Percentiles rank a stretch among this genome's conserved stretches.
These are phyloP conservation scores for Crocodylus rhombifer DNA, from an alignment of 2,797 vertebrate genomes.

Conservation along the genomic window DNA sequence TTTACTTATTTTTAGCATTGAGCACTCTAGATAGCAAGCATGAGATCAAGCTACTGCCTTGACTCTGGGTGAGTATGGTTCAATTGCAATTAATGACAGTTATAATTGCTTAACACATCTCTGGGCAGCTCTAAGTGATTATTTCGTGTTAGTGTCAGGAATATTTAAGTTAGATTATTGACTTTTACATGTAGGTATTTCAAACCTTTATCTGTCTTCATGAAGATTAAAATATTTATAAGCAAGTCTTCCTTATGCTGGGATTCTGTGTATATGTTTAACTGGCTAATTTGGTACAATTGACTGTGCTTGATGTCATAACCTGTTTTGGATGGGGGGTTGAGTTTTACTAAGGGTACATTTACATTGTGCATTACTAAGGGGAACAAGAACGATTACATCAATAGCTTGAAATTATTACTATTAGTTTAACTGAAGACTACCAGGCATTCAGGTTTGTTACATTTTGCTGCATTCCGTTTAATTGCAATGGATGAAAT, in stretches of 20 bases:
- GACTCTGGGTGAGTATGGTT: background rate
- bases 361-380: background rate
- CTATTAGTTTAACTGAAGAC: conserved; percentile 1
- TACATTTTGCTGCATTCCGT: background rate
- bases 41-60: background rate
- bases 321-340: background rate
- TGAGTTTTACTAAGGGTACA: background rate
- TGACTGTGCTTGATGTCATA: background rate
- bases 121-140: background rate
- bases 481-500: background rate
- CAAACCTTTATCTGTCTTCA: background rate
- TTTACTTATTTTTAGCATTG: background rate
- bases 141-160: background rate
- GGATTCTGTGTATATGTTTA: background rate
- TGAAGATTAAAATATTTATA: background rate
- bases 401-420: background rate
- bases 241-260: background rate
- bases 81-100: rapidly evolving
- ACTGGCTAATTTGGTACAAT: background rate
- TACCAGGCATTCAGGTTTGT: background rate
- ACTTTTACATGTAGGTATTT: background rate
- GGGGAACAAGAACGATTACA: background rate
- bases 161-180: background rate
- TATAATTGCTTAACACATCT: background rate
- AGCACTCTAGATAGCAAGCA: background rate